These are phyloP conservation scores for Halichoerus grypus DNA, from an alignment of 2,113 vertebrate species.

Conservation along the genomic window DNA sequence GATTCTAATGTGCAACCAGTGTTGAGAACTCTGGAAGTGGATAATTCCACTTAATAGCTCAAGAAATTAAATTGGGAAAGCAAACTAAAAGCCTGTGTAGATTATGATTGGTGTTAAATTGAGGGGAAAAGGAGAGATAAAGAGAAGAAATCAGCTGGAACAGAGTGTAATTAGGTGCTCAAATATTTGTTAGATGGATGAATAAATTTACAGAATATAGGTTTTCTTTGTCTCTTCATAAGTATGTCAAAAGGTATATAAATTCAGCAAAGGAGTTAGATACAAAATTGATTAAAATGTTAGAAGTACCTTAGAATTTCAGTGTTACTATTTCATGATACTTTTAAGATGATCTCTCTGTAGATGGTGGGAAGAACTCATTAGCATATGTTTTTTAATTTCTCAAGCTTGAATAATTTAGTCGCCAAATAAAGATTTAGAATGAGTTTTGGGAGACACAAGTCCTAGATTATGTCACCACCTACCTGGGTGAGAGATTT, in stretches of 20 bases:
- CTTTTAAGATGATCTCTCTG: background rate
- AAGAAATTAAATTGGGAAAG: background rate
- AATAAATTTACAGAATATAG: background rate
- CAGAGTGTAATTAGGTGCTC: background rate
- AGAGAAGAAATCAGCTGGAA: background rate
- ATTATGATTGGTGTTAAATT: conserved; percentile 18
- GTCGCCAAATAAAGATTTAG: background rate
- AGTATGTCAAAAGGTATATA: background rate
- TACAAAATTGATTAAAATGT: background rate
- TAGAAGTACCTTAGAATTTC: background rate
- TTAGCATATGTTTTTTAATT: background rate
- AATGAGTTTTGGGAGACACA: background rate
- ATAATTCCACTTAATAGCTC: background rate
- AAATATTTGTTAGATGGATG: background rate
- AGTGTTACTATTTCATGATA: background rate
- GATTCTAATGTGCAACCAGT: background rate
- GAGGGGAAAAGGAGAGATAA: background rate
- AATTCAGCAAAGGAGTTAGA: background rate
- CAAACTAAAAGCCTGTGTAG: background rate
- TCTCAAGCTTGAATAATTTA: background rate
- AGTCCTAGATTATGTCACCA: background rate
- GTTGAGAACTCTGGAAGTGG: background rate
- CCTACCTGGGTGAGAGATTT: background rate
- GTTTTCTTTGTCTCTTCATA: background rate
- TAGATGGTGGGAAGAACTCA: background rate